Conservation (phyloP, 2,113 vertebrate species). For the Pholis gunnellus region DNA sequence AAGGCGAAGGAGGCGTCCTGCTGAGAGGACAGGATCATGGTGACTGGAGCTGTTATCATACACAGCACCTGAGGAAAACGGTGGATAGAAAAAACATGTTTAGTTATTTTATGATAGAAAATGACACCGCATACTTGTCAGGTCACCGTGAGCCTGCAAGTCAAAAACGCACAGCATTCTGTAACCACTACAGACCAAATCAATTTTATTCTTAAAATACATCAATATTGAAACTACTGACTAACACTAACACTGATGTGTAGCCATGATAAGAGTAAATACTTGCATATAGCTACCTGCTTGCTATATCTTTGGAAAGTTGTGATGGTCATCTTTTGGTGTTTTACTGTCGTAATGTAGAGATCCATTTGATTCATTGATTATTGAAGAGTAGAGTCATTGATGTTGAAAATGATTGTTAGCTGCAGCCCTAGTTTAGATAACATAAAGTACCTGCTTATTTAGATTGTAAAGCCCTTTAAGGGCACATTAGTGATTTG, state of each 20-base stretch:
- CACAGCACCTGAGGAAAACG: conserved; percentile 85
- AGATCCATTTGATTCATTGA: background rate
- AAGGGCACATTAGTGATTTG: too few relatives aligned
- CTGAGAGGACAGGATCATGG: conserved; percentile 93
- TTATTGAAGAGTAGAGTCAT: background rate
- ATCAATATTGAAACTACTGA: background rate
- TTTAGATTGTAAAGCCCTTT: too few relatives aligned
- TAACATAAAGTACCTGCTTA: too few relatives aligned
- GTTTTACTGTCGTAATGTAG: background rate
- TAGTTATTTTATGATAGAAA: background rate
- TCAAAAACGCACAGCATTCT: background rate
- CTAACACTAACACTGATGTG: background rate
- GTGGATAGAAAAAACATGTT: background rate
- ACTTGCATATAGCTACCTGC: too few relatives aligned
- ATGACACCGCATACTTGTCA: background rate
- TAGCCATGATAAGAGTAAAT: background rate
- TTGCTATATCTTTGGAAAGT: background rate
- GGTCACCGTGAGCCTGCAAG: background rate
- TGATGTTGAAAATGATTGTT: background rate
- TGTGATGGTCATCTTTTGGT: background rate
- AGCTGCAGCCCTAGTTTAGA: background rate
- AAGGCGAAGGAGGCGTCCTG: conserved; percentile 93
- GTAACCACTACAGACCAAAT: background rate
- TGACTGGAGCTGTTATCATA: conserved; percentile 92
- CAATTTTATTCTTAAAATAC: background rate